Evolutionary conservation across 2,888 invertebrate genomes (phyloP), one percentile per base, ranked within the genome.

Genomic region (Sphaeridia pumilis): DNA sequence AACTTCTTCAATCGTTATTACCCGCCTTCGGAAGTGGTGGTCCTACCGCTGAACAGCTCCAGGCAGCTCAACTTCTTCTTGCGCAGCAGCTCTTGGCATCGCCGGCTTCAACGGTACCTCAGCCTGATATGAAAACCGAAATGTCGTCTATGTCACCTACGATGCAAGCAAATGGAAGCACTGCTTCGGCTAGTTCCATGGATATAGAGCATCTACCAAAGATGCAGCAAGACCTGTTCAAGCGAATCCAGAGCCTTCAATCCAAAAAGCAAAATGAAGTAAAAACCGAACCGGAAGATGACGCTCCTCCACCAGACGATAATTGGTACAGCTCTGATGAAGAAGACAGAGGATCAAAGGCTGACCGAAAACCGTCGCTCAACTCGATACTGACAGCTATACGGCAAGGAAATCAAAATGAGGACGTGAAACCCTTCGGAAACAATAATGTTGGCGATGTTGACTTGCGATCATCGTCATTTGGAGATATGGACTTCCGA

Each of bases 311-410:
- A 22, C 41, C 42, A 46, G 60, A 51, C 54, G 59, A 70, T 53
- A 67, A 69, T 49, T 86, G 86, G 82, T 87, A 86, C 67, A 86
- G 85, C 2, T 85, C 84, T 67, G 84, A 83, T 63, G 82, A 81
- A 65, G 84, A 82, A 24, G 55, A 57, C 41, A 52, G 56, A 53
- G 58, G 59, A 43, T 52, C 57, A 47, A 53, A 56, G 55, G 49
- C 55, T 59, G 52, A 59, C 59, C 46, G 55, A 5, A 58, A 58
- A 26, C 58, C 58, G 20, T 54, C 55, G 12, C 58, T 65, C 24
- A 58, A 55, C 28, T 61, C 61, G 2, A 60, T 64, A 1, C 54
- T 65, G 2, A 59, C 57, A 28, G 57, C 62, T 17, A 61, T 65
- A 7, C 54, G 63, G 1, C 58, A 57, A 57, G 43, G 38, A 31